Evolutionary conservation across 2,888 invertebrate genomes (phyloP).

Genomic region (Pseudanteris insignis): DNA sequence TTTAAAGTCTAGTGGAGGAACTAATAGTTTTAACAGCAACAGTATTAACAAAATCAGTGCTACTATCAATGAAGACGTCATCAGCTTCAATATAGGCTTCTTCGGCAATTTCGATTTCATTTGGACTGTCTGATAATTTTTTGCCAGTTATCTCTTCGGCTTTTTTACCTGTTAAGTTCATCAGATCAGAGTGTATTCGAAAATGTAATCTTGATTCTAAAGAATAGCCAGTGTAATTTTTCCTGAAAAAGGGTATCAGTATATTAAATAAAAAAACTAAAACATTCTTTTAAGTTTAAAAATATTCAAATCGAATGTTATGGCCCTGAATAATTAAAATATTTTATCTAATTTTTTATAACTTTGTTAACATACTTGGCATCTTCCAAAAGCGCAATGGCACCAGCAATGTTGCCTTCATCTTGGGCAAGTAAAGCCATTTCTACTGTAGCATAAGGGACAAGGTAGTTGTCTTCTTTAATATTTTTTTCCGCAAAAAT

Average conservation of each 20-base stretch:
- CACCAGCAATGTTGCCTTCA: slow-evolving; percentile 74
- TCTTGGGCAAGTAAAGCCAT: slow-evolving; percentile 81
- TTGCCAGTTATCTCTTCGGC: slow-evolving; percentile 43
- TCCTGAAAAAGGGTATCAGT: no score
- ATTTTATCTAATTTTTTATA: no score
- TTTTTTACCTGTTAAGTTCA: slow-evolving; percentile 65
- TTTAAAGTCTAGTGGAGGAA: slow-evolving; percentile 45
- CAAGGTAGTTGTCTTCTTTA: slow-evolving; percentile 82
- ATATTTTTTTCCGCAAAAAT: slow-evolving; percentile 76
- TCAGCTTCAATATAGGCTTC: slow-evolving; percentile 25
- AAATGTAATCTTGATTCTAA: slow-evolving; percentile 91
- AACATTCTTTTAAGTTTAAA: no score
- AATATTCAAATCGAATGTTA: no score
- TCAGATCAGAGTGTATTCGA: slow-evolving; percentile 81
- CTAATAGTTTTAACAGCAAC: slow-evolving; percentile 38
- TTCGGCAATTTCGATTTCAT: slow-evolving; percentile 29
- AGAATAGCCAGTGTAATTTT: slow-evolving; percentile 86
- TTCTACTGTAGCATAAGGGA: slow-evolving; percentile 88
- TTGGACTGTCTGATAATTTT: slow-evolving; percentile 35
- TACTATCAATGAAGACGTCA: slow-evolving; percentile 39
- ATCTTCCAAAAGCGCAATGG: slow-evolving; percentile 78
- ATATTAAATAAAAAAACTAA: no score
- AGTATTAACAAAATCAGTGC: slow-evolving; percentile 41
- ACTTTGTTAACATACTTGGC: slow-evolving; percentile 79
- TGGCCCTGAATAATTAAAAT: not conserved